These are phyloP conservation scores for Amphiprion ocellaris DNA, from an alignment of 2,113 vertebrate species.

Conservation along the genomic window DNA sequence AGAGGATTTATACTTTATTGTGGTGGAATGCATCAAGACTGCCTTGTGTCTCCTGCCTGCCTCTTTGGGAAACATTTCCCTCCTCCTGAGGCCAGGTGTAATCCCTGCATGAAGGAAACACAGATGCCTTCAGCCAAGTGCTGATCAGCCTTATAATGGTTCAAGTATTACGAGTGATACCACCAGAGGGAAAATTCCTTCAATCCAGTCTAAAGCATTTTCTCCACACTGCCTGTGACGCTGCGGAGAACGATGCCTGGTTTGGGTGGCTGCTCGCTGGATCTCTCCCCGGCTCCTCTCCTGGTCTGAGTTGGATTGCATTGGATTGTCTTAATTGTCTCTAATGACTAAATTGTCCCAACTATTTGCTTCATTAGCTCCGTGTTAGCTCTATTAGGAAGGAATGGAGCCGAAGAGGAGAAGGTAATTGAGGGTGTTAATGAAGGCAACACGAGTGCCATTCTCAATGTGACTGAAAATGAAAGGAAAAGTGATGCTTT, in stretches of 20 bases:
- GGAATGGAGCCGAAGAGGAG: constrained; percentile 64
- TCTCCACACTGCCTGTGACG: constrained; percentile 35
- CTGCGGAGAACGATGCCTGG: constrained; percentile 24
- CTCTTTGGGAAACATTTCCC: constrained; percentile 75
- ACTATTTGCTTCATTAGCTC: constrained; percentile 84
- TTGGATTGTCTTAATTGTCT: constrained; percentile 81
- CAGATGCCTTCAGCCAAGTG: constrained; percentile 68
- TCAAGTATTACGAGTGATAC: constrained; percentile 69
- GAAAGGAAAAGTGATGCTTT: constrained; percentile 4
- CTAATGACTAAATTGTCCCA: constrained; percentile 84
- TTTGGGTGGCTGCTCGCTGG: constrained; percentile 50
- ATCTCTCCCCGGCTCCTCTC: constrained; percentile 33
- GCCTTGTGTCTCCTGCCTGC: constrained; percentile 66
- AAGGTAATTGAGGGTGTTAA: constrained; percentile 75
- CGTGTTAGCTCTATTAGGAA: constrained; percentile 79
- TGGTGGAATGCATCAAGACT: constrained; percentile 77
- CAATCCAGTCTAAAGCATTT: constrained; percentile 62
- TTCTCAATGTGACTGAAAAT: constrained; percentile 37
- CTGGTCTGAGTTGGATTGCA: constrained; percentile 69
- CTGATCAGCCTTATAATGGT: constrained; percentile 72
- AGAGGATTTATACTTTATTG: constrained; percentile 84
- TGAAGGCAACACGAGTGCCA: constrained; percentile 60
- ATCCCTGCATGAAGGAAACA: constrained; percentile 67
- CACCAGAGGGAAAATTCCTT: constrained; percentile 72
- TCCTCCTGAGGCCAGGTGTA: constrained; percentile 81